Conservation (phyloP, 1,140 invertebrate genomes). For the Pararge aegeria region DNA sequence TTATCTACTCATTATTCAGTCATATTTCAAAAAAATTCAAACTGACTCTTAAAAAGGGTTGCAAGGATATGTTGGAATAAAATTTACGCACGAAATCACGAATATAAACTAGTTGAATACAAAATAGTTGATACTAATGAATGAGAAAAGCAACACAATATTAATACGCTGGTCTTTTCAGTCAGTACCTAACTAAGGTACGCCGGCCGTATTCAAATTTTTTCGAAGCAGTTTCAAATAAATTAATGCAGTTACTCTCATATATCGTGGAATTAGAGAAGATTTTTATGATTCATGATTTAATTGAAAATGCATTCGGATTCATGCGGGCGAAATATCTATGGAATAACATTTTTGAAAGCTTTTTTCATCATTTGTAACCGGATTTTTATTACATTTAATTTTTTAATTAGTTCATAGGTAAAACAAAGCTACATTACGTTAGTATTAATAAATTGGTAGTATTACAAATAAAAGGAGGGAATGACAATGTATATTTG, state of each 20-base stretch:
- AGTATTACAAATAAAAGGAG: too few species aligned
- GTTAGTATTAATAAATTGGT: too few species aligned
- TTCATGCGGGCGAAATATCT: not conserved
- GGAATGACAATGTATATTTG: too few species aligned
- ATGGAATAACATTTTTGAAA: not conserved
- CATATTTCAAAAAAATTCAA: too few species aligned
- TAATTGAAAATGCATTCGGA: constrained; percentile 3
- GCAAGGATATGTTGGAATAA: too few species aligned
- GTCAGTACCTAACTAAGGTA: not conserved
- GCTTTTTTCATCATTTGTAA: not conserved
- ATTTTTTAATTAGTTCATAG: too few species aligned
- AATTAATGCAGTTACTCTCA: constrained; percentile 8
- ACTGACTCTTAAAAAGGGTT: too few species aligned
- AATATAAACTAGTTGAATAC: too few species aligned
- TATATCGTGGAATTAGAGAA: constrained; percentile 1
- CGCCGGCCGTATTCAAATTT: not conserved
- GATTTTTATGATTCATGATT: constrained; percentile 4
- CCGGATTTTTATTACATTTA: not conserved
- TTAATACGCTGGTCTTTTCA: not conserved
- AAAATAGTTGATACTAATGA: too few species aligned
- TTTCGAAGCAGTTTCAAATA: constrained; percentile 4
- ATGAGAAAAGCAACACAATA: not conserved
- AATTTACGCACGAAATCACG: too few species aligned
- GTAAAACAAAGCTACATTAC: too few species aligned
- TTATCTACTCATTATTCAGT: too few species aligned